Percentiles rank a stretch among this genome's conserved stretches.
These are phyloP conservation scores for Labia minor DNA, from an alignment of 2,888 invertebrate species.

Conservation along the genomic window DNA sequence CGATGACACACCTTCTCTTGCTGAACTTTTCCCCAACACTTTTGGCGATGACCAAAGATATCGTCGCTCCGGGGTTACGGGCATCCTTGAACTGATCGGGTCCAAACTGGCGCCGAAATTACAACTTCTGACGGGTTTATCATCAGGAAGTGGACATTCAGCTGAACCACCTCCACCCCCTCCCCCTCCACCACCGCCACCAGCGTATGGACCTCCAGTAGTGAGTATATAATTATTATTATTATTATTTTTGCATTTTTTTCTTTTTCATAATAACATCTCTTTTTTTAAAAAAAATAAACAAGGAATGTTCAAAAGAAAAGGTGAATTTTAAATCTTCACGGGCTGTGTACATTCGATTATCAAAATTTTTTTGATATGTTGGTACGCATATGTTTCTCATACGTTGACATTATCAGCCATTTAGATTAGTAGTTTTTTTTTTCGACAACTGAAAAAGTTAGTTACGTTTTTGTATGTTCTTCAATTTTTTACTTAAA, in stretches of 20 bases:
- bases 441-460: too few species aligned
- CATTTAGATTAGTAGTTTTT: too few species aligned
- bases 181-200: background rate
- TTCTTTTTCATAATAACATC: too few species aligned
- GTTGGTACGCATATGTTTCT: too few species aligned
- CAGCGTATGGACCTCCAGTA: background rate
- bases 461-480: too few species aligned
- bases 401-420: too few species aligned
- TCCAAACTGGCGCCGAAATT: background rate
- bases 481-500: too few species aligned
- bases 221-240: background rate
- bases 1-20: background rate
- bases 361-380: too few species aligned
- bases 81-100: background rate
- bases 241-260: background rate
- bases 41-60: background rate
- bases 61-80: background rate
- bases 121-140: background rate
- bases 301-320: too few species aligned
- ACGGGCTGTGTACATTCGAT: too few species aligned
- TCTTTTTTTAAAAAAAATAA: too few species aligned
- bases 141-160: background rate
- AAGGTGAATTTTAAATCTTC: too few species aligned
- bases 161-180: background rate
- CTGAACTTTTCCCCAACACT: background rate